These are phyloP conservation scores for Thalassophryne amazonica DNA, from an alignment of 2,797 vertebrate genomes.

Conservation along the genomic window DNA sequence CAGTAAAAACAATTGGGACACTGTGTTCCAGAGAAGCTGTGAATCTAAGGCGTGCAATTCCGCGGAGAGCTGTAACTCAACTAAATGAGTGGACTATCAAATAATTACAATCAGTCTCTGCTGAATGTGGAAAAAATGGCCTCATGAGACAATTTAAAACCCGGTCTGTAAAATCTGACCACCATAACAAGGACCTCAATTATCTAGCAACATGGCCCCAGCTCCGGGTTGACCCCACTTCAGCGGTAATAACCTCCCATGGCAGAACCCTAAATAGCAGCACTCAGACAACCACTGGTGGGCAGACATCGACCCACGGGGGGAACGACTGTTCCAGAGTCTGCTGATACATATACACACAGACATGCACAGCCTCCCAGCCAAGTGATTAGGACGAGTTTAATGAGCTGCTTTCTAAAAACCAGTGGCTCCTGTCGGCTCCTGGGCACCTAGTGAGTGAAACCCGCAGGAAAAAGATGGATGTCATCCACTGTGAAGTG, in stretches of 20 bases:
- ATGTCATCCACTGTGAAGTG: no score
- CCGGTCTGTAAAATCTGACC: conserved; percentile 38
- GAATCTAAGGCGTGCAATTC: conserved; percentile 40
- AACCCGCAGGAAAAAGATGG: no score
- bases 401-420: conserved; percentile 60
- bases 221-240: conserved; percentile 28
- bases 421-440: conserved; percentile 35
- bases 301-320: conserved; percentile 36
- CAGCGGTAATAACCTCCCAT: conserved; percentile 46
- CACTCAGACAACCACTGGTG: conserved; percentile 54
- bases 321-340: conserved; percentile 38
- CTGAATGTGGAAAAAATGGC: conserved; percentile 4
- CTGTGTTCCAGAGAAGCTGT: conserved; percentile 50
- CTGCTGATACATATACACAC: conserved; percentile 36
- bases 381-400: conserved; percentile 35
- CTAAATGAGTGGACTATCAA: conserved; percentile 51
- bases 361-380: conserved; percentile 13
- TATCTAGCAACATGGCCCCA: conserved; percentile 38
- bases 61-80: conserved; percentile 50
- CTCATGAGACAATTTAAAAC: conserved; percentile 46
- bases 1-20: conserved; percentile 56
- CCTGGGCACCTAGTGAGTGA: not conserved
- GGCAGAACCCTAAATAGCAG: conserved; percentile 60
- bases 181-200: conserved; percentile 58
- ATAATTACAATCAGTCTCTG: conserved; percentile 53